Conservation (phyloP, 2,113 vertebrate genomes). For the Amazona guildingii region DNA sequence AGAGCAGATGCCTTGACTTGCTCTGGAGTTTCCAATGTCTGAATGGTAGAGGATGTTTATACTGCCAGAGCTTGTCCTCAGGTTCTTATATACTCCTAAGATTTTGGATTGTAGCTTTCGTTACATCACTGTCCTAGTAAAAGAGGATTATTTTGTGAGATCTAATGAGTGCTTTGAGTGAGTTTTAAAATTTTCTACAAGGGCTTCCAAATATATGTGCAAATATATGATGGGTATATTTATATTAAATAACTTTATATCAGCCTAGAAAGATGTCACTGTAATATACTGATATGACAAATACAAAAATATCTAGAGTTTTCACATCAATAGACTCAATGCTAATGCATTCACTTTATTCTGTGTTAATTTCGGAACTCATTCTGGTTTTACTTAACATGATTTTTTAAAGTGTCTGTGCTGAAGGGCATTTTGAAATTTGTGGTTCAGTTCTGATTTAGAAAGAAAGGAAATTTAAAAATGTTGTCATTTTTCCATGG, state of each 20-base stretch:
- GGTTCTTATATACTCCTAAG: background rate
- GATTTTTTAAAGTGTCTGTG: background rate
- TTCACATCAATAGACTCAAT: background rate
- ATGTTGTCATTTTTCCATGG: background rate
- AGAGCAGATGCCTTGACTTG: background rate
- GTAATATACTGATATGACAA: background rate
- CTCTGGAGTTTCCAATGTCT: background rate
- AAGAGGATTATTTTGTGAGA: background rate
- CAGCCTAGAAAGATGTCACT: background rate
- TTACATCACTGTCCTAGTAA: background rate
- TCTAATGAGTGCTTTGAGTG: background rate
- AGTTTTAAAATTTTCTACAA: background rate
- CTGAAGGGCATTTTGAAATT: background rate
- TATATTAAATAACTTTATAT: background rate
- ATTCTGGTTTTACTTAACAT: background rate
- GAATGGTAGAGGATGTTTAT: background rate
- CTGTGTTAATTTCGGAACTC: background rate
- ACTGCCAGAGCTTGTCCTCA: background rate
- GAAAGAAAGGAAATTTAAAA: background rate
- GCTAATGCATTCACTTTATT: background rate
- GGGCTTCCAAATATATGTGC: background rate
- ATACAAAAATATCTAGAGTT: background rate
- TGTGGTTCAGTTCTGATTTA: background rate
- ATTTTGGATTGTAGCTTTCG: background rate
- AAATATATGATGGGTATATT: background rate